Evolutionary conservation across 2,113 vertebrate genomes (phyloP).

Genomic region (Antechinus flavipes): DNA sequence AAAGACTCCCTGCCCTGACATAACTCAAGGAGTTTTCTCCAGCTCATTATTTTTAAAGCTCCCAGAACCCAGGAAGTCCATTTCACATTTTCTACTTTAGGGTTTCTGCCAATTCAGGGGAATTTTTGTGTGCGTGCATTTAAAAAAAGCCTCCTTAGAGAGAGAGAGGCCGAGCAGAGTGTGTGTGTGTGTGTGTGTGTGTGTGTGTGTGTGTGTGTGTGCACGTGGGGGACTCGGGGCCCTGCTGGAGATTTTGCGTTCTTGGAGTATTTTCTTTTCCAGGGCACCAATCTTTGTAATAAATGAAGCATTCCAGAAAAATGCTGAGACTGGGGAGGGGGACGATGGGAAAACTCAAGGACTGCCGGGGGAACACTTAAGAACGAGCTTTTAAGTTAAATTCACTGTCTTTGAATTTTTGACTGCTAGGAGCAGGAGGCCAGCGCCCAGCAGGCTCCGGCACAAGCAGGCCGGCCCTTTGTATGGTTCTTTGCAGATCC

Average conservation of each 20-base stretch:
- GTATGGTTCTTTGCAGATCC: not conserved
- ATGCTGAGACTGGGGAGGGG: constrained; percentile 34
- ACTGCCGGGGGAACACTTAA: not conserved
- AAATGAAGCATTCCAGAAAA: constrained; percentile 63
- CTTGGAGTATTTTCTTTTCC: constrained; percentile 52
- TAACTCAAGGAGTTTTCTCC: constrained; percentile 48
- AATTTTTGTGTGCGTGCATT: not conserved
- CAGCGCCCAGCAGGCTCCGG: constrained; percentile 52
- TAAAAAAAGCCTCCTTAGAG: constrained; percentile 21
- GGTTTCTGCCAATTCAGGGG: constrained; percentile 8
- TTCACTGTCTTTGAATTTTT: constrained; percentile 28
- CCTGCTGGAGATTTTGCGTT: constrained; percentile 34
- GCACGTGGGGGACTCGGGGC: not conserved
- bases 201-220: no score
- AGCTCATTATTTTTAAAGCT: constrained; percentile 43
- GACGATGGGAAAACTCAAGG: constrained; percentile 48
- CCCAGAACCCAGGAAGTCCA: constrained; percentile 35
- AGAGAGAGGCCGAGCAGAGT: constrained; percentile 17
- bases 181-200: no score
- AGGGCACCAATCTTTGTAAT: constrained; percentile 50
- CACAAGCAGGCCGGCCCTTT: constrained; percentile 68
- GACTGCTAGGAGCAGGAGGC: constrained; percentile 45
- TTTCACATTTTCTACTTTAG: constrained; percentile 49
- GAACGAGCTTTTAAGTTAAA: constrained; percentile 15
- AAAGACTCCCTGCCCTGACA: constrained; percentile 24